phyloP scores from a whole-genome alignment of 2,797 vertebrate species.

The Hypotaenidia okinawae region DNA sequence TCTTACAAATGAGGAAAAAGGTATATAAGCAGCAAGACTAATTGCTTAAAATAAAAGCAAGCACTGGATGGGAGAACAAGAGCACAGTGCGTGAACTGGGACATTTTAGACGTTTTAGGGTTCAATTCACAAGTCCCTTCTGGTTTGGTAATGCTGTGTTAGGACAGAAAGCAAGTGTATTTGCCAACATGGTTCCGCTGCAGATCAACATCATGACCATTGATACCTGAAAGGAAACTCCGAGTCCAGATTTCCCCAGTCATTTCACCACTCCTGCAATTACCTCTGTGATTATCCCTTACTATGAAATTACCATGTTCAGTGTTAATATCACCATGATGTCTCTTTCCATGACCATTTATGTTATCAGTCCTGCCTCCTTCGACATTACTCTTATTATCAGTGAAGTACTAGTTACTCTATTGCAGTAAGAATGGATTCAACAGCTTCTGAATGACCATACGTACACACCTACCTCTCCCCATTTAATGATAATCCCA shows the following conservation, averaged over 20 bases:
- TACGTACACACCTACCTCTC: not conserved
- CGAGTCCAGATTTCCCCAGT: not conserved
- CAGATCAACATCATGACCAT: not conserved
- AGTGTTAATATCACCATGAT: not conserved
- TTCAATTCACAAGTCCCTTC: not conserved
- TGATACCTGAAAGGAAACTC: not conserved
- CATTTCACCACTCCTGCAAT: not conserved
- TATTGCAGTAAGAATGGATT: not conserved
- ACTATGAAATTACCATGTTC: not conserved
- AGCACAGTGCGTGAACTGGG: not conserved
- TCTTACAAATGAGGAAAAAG: not conserved
- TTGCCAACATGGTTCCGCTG: not conserved
- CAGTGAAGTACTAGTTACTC: not conserved
- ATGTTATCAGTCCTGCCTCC: not conserved
- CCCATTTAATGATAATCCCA: not conserved
- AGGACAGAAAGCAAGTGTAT: not conserved
- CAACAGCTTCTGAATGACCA: not conserved
- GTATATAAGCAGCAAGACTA: not conserved
- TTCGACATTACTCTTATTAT: not conserved
- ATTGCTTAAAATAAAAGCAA: not conserved
- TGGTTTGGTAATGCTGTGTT: not conserved
- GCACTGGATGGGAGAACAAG: not conserved
- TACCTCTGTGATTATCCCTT: not conserved
- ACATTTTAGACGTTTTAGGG: not conserved
- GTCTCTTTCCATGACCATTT: not conserved